Base-by-base conservation (phyloP, 2,113 vertebrate species). In the Leucopternis melanops region DNA sequence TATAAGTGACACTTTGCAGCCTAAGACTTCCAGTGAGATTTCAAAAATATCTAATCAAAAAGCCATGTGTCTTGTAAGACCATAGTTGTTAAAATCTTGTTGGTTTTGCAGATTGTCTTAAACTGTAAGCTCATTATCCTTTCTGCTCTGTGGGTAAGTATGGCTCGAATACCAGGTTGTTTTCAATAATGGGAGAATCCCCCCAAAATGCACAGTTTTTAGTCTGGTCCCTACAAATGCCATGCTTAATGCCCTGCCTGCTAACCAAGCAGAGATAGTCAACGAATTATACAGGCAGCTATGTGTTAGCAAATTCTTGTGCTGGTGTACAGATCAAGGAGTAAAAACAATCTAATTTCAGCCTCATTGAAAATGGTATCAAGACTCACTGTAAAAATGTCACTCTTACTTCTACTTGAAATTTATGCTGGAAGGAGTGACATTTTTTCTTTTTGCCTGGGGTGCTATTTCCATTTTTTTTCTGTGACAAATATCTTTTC, bases 81-180 rank as follows among this genome's bases (percentile, higher is more conserved):
- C 27, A 2, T 32, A 65, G 81, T 25, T 71, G 63, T 87, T 92
- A 78, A 91, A 95, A 38, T 75, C 45, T 40, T 91, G 12, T 36
- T 89, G 88, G 31, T 91, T 81, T 97, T 95, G 54, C 71, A 82
- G 81, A 84, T 63, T 90, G 34, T 75, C 29, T 90, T 90, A 59
- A 93, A 85, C 40, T 69, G 20, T 92, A 32, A 73, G 18, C 13
- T 91, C 63, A 29, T 84, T 91, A 57, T 38, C 45, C n/a, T 86
- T 97, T 80, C 57, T 96, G 38, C 78, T 66, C 14, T 38, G 16
- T 75, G 38, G 95, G 91, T 97, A 85, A 94, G 92, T 97, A 92
- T 81, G n/a, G 29, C 40, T 80, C 2, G 3, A 61, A 50, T 72
- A 57, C 26, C 34, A 94, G 36, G 10, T 52, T 92, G 25, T 67